Conservation (phyloP, 2,888 invertebrate genomes). For the Yponomeuta sedellus region DNA sequence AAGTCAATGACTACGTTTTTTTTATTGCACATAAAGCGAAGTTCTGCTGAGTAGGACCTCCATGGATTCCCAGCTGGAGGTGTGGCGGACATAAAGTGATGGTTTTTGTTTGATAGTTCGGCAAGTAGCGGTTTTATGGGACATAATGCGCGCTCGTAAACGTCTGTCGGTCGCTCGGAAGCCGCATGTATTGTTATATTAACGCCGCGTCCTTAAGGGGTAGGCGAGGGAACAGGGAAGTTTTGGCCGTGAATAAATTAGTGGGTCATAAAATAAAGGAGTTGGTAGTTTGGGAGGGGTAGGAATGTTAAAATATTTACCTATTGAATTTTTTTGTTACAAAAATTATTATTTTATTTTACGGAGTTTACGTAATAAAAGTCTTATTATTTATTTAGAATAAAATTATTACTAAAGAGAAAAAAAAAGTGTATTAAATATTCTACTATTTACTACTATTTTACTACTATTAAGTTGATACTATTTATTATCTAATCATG, state of each 20-base stretch:
- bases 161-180: slow-evolving; percentile 1
- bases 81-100: background rate
- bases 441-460: no score
- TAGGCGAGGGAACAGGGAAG: background rate
- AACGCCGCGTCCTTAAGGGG: slow-evolving; percentile 1
- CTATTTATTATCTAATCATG: no score
- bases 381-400: no score
- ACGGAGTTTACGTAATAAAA: no score
- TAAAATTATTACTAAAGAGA: no score
- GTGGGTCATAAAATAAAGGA: background rate
- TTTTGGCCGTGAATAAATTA: background rate
- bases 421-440: no score
- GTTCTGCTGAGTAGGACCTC: background rate
- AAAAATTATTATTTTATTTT: no score
- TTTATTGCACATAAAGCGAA: background rate
- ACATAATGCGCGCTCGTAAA: slow-evolving; percentile 12
- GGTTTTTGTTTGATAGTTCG: slow-evolving; percentile 4
- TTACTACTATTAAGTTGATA: no score
- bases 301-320: no score
- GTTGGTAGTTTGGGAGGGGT: background rate
- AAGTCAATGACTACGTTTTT: no score
- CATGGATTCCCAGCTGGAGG: background rate
- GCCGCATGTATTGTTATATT: background rate
- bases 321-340: no score
- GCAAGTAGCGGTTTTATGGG: slow-evolving; percentile 15